A percentile compares a stretch with the other conserved stretches of the same genome.
These are phyloP conservation scores for Drosophila melanocephala DNA, from an alignment of 2,888 invertebrate species.

Conservation along the genomic window DNA sequence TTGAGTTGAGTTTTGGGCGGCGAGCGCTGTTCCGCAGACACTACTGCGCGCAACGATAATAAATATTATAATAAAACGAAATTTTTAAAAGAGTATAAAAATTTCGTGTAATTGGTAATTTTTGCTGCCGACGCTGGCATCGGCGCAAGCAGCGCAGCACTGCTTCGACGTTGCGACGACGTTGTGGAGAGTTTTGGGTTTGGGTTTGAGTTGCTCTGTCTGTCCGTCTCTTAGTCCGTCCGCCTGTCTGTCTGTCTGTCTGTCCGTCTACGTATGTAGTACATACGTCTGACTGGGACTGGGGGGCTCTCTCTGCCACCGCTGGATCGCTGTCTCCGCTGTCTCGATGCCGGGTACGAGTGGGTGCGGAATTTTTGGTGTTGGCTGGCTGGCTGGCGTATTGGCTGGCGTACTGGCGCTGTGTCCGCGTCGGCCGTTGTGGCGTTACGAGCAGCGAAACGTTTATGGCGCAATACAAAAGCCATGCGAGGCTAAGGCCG, in stretches of 20 bases:
- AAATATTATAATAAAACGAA: slow-evolving; percentile 86
- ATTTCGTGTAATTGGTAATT: slow-evolving; percentile 86
- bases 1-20: slow-evolving; percentile 47
- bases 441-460: slow-evolving; percentile 86
- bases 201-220: slow-evolving; percentile 35
- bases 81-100: slow-evolving; percentile 86
- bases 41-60: slow-evolving; percentile 85
- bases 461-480: slow-evolving; percentile 86
- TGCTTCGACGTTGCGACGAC: slow-evolving; percentile 55
- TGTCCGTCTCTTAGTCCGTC: neutral
- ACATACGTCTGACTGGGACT: slow-evolving; percentile 30
- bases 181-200: slow-evolving; percentile 48
- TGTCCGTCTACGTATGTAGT: slow-evolving; percentile 25
- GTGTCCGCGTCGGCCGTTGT: slow-evolving; percentile 85
- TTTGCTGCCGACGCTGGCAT: slow-evolving; percentile 77
- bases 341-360: slow-evolving; percentile 55
- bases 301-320: slow-evolving; percentile 34
- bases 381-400: slow-evolving; percentile 31
- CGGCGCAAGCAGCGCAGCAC: slow-evolving; percentile 51
- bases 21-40: slow-evolving; percentile 83
- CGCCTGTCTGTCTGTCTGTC: slow-evolving; percentile 30
- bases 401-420: slow-evolving; percentile 53
- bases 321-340: slow-evolving; percentile 55
- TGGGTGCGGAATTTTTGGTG: slow-evolving; percentile 43
- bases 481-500: slow-evolving; percentile 83